Conservation (phyloP, 2,113 vertebrate genomes). For the Nettapus auritus region DNA sequence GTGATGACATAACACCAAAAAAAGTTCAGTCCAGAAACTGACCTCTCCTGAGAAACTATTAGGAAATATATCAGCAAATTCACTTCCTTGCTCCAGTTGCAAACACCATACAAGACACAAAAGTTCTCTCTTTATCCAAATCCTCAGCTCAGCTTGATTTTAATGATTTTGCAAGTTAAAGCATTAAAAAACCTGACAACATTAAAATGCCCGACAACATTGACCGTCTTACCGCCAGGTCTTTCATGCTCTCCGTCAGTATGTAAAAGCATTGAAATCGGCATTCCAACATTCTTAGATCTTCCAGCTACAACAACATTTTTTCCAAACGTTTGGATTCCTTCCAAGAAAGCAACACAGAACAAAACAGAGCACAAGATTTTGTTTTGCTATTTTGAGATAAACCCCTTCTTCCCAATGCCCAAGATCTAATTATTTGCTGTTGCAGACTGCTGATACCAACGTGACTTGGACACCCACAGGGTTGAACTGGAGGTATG, state of each 20-base stretch:
- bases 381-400: neutral
- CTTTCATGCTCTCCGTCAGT: slow-evolving; percentile 88
- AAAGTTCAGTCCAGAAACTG: neutral
- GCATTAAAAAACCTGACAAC: neutral
- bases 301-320: slow-evolving; percentile 91
- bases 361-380: neutral
- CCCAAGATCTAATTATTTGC: neutral
- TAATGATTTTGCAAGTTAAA: neutral
- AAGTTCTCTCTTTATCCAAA: neutral
- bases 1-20: neutral
- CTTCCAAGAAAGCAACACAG: slow-evolving; percentile 62
- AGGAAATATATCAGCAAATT: neutral
- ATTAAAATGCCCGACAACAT: neutral
- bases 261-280: slow-evolving; percentile 91
- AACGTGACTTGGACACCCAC: neutral
- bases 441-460: neutral
- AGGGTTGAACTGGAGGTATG: neutral
- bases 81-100: neutral
- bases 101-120: neutral
- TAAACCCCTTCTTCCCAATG: neutral
- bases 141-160: neutral
- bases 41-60: neutral
- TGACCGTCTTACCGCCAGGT: slow-evolving; percentile 84
- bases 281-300: slow-evolving; percentile 95
- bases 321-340: slow-evolving; percentile 90